Percentiles rank a stretch among this genome's conserved stretches.
Evolutionary conservation across 2,113 vertebrate species (phyloP).

Genomic region (Antigone vipio): DNA sequence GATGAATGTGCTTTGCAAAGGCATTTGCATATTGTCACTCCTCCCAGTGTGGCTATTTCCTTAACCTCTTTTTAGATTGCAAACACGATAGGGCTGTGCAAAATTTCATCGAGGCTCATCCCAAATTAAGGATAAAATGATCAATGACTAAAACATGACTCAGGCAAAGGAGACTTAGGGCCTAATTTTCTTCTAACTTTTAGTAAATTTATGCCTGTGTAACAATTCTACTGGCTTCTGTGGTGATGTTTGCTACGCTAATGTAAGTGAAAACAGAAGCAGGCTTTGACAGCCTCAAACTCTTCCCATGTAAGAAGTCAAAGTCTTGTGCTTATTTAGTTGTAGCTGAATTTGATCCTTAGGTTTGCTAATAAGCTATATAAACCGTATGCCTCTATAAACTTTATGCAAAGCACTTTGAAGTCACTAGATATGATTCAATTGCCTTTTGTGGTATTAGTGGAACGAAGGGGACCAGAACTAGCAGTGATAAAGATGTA

Average conservation of each 20-base stretch:
- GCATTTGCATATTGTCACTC: slow-evolving; percentile 69
- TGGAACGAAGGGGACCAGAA: background rate
- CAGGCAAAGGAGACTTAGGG: slow-evolving; percentile 24
- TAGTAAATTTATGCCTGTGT: background rate
- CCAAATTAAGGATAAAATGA: slow-evolving; percentile 55
- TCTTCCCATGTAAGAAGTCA: background rate
- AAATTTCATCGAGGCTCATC: slow-evolving; percentile 33
- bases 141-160: slow-evolving; percentile 56
- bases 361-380: background rate
- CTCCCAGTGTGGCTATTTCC: slow-evolving; percentile 60
- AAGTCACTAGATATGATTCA: background rate
- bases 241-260: background rate
- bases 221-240: background rate
- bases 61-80: slow-evolving; percentile 67
- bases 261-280: background rate
- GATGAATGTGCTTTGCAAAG: slow-evolving; percentile 62
- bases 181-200: slow-evolving; percentile 35
- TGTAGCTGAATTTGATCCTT: background rate
- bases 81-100: background rate
- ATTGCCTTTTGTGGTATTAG: background rate
- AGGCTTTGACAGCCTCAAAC: background rate
- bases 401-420: background rate
- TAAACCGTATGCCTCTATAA: background rate
- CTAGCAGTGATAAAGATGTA: background rate
- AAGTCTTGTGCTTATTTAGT: background rate